Conservation (phyloP, 2,888 invertebrate species). For the Erynnis tages region DNA sequence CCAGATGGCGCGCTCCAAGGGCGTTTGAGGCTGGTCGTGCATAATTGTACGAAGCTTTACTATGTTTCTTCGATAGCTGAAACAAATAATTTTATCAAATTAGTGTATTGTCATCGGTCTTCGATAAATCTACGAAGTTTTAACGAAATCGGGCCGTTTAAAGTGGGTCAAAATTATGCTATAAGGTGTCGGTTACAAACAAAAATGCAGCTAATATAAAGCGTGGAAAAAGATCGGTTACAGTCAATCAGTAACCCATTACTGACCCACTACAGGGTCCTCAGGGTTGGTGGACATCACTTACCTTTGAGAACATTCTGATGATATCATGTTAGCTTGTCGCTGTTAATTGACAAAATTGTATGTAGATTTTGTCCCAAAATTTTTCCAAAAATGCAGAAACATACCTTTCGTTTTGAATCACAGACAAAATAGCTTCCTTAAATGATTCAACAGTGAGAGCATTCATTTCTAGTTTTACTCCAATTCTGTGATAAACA, state of each 20-base stretch:
- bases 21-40: constrained; percentile 30
- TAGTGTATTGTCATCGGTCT: too few relatives aligned
- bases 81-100: constrained; percentile 6
- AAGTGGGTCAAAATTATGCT: too few relatives aligned
- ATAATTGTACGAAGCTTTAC: constrained; percentile 30
- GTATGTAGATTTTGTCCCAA: neutral
- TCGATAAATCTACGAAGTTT: too few relatives aligned
- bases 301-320: too few relatives aligned
- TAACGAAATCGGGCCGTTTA: too few relatives aligned
- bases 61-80: constrained; percentile 35
- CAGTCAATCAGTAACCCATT: too few relatives aligned
- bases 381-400: neutral
- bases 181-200: too few relatives aligned
- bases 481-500: constrained; percentile 44
- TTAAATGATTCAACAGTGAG: constrained; percentile 40
- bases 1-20: too few relatives aligned
- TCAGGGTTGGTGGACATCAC: too few relatives aligned
- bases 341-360: neutral
- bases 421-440: constrained; percentile 38
- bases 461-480: constrained; percentile 41
- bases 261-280: too few relatives aligned
- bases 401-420: constrained; percentile 40
- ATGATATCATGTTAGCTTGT: neutral
- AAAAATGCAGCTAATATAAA: too few relatives aligned
- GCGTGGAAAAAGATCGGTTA: too few relatives aligned